phyloP scores from a whole-genome alignment of 2,113 vertebrate genomes.

The Hyla sarda region DNA sequence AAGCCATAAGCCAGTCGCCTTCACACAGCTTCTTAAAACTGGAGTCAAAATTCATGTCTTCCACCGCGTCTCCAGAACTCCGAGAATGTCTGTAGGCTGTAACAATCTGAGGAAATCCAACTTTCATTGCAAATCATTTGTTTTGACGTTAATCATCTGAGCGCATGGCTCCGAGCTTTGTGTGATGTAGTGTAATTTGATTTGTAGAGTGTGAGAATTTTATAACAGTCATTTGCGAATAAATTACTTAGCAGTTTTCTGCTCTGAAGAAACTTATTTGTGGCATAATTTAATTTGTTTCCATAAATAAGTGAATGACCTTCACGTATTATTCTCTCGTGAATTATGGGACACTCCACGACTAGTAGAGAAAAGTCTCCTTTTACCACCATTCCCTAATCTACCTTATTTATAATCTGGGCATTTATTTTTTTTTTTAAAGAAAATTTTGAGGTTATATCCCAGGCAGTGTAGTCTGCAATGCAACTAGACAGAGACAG shows the following conservation, averaged over 20 bases:
- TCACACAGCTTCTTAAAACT: constrained; percentile 7
- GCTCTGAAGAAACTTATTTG: constrained; percentile 73
- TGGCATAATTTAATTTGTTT: constrained; percentile 72
- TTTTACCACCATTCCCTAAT: constrained; percentile 61
- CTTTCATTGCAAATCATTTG: constrained; percentile 58
- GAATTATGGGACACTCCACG: constrained; percentile 63
- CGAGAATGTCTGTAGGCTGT: constrained; percentile 38
- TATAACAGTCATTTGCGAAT: constrained; percentile 67
- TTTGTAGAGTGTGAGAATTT: constrained; percentile 66
- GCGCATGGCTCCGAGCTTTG: constrained; percentile 24
- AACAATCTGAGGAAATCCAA: constrained; percentile 53
- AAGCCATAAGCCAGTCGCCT: constrained; percentile 22
- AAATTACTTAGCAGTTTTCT: constrained; percentile 68
- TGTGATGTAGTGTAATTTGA: constrained; percentile 58
- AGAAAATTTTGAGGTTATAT: neutral
- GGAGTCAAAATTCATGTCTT: constrained; percentile 51
- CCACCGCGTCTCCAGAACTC: neutral
- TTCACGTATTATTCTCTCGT: constrained; percentile 68
- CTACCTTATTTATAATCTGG: neutral
- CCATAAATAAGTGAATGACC: constrained; percentile 70
- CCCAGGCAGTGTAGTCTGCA: neutral
- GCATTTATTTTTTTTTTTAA: no score
- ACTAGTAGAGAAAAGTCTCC: constrained; percentile 60
- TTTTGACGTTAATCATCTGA: neutral
- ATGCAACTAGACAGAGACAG: no score